These are phyloP conservation scores for Drosophila prostipennis DNA, from an alignment of 2,888 invertebrate genomes.

Conservation along the genomic window DNA sequence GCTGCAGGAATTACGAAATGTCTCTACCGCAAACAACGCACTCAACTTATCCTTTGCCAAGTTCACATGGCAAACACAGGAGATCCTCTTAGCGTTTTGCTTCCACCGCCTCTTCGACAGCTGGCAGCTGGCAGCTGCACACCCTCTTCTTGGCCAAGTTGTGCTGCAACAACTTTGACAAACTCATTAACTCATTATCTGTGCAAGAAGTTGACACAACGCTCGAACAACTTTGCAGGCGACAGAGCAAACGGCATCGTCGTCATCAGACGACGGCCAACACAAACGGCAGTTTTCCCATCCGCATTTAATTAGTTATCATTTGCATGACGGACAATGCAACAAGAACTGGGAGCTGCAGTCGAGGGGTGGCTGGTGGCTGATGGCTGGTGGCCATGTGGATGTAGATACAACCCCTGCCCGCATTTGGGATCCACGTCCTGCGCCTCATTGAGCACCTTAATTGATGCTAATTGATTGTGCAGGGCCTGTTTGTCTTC, in stretches of 20 bases:
- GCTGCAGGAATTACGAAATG: neutral
- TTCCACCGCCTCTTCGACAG: constrained; percentile 1
- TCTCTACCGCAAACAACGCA: constrained; percentile 1
- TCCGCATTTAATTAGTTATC: constrained; percentile 71
- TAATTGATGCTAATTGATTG: constrained; percentile 72
- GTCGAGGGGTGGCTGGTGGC: constrained; percentile 3
- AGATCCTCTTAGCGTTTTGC: constrained; percentile 18
- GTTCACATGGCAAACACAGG: constrained; percentile 23
- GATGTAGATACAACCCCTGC: constrained; percentile 1
- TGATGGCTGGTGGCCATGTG: no score
- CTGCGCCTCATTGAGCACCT: constrained; percentile 48
- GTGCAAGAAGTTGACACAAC: constrained; percentile 58
- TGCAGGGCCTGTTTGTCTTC: constrained; percentile 17
- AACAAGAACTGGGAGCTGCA: constrained; percentile 23
- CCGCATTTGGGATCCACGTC: constrained; percentile 37
- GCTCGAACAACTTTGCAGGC: constrained; percentile 56
- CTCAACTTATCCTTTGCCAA: constrained; percentile 11
- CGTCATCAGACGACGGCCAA: constrained; percentile 18
- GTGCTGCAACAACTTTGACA: constrained; percentile 52
- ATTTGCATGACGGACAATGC: constrained; percentile 63
- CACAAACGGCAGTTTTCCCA: constrained; percentile 50
- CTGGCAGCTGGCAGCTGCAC: constrained; percentile 9
- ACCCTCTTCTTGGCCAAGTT: constrained; percentile 23
- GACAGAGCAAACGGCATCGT: constrained; percentile 41
- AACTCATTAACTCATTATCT: constrained; percentile 58